phyloP scores from a whole-genome alignment of 2,797 vertebrate genomes.

The Buphagus erythrorhynchus region DNA sequence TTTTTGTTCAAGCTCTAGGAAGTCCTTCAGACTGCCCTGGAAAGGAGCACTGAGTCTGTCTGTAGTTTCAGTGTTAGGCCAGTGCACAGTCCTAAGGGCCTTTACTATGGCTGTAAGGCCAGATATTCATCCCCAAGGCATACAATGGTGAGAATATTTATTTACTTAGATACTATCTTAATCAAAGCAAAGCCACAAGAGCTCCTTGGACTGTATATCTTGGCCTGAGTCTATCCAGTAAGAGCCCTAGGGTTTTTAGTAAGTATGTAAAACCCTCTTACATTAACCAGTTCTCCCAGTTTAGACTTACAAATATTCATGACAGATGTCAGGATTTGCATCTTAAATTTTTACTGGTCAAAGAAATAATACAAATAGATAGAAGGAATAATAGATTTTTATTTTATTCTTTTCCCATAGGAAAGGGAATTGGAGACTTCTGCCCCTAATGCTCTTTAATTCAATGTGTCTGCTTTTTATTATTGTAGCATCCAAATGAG shows the following conservation, averaged over 20 bases:
- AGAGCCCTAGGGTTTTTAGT: constrained; percentile 11
- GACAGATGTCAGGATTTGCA: background rate
- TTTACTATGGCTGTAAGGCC: background rate
- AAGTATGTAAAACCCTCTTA: background rate
- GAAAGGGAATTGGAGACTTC: background rate
- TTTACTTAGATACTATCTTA: constrained; percentile 42
- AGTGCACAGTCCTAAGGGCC: background rate
- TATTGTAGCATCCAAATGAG: background rate
- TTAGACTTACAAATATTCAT: background rate
- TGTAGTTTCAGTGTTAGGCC: background rate
- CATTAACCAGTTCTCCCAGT: background rate
- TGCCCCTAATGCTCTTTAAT: background rate
- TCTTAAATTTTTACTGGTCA: background rate
- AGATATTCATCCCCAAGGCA: constrained; percentile 38
- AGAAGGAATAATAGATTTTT: background rate
- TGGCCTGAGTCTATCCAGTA: background rate
- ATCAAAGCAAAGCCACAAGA: constrained; percentile 40
- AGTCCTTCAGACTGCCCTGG: background rate
- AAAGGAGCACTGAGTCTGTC: background rate
- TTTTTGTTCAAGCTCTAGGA: background rate
- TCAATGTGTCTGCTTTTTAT: background rate
- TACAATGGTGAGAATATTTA: background rate
- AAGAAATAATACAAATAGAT: background rate
- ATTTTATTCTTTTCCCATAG: background rate
- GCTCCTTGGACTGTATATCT: constrained; percentile 19